Evolutionary conservation across 2,888 invertebrate species (phyloP), one percentile per base, ranked within the genome.

Genomic region (Drosophila algonquin): DNA sequence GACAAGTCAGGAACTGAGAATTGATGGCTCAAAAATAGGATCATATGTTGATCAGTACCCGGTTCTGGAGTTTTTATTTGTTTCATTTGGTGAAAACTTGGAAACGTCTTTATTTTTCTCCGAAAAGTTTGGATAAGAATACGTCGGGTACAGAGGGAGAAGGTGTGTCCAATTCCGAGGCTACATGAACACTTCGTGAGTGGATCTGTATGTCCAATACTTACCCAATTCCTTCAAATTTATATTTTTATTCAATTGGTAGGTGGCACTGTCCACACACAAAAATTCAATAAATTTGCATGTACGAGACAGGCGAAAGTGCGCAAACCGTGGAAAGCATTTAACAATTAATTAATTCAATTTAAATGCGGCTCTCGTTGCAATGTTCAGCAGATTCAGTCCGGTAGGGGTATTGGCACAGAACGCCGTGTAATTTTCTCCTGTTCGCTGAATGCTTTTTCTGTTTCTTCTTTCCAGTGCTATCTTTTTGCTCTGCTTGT

Each of bases 271-370:
- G 70, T 57, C 32, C 56, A 61, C 71, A 50, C 12, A 45, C 63
- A 63, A 21, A 21, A 21, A 3, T 21, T 3, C 21, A 59, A 86
- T 81, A 80, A 86, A 86, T 86, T 86, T 76, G 62, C 78, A 77
- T 77, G 71, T 58, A 55, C 69, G 68, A 65, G 82, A 71, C 76
- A 69, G 63, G 32, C 35, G 51, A 59, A 44, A 58, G 75, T 61
- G 64, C n/a, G 69, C 75, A 69, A 74, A 73, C 55, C 50, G 65
- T 55, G 67, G 67, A 73, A 72, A 72, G 69, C 71, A 77, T 82
- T 71, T 80, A 75, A 77, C 73, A 76, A 74, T 77, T 81, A 86
- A 81, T 86, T 86, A 86, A 81, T 86, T 75, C 83, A 83, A 83
- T 86, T 80, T 82, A 73, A 72, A 70, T 70, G 69, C 80, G 58